Conservation (phyloP, 2,797 vertebrate genomes). For the Merluccius polli region DNA sequence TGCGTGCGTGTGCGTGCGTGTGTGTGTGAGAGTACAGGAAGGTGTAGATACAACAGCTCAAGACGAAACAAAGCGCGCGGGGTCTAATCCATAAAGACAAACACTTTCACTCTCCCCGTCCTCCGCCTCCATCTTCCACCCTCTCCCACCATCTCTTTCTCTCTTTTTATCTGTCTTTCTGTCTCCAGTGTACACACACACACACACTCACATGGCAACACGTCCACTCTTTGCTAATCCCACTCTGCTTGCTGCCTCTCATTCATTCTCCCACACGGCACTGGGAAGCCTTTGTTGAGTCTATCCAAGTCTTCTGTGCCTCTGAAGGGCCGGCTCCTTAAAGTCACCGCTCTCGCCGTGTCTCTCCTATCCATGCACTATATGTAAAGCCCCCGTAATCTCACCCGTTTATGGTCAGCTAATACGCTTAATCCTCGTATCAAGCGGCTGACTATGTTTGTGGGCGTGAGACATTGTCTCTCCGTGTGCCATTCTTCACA, state of each 20-base stretch:
- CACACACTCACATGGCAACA: background rate
- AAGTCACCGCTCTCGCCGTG: slow-evolving; percentile 52
- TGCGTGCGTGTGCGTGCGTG: slow-evolving; percentile 41
- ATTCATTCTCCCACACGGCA: slow-evolving; percentile 66
- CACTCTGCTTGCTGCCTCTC: slow-evolving; percentile 52
- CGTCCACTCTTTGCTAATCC: slow-evolving; percentile 58
- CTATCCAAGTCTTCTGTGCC: slow-evolving; percentile 59
- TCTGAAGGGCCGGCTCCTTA: slow-evolving; percentile 60
- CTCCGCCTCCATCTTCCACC: background rate
- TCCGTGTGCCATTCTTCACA: background rate
- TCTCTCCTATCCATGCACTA: slow-evolving; percentile 45
- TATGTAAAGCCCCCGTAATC: slow-evolving; percentile 50
- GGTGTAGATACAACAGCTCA: slow-evolving; percentile 62
- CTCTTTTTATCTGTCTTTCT: background rate
- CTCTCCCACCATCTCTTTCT: background rate
- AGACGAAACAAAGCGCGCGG: slow-evolving; percentile 62
- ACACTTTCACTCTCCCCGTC: slow-evolving; percentile 40
- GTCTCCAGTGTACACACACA: slow-evolving; percentile 7
- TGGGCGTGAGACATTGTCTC: slow-evolving; percentile 12
- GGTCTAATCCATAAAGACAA: slow-evolving; percentile 69
- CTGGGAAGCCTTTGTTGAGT: slow-evolving; percentile 68
- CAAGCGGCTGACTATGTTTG: slow-evolving; percentile 33
- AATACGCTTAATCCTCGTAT: slow-evolving; percentile 54
- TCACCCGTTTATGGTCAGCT: slow-evolving; percentile 51
- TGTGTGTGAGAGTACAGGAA: slow-evolving; percentile 48